A percentile compares a stretch with the other conserved stretches of the same genome.
Evolutionary conservation across 1,140 invertebrate species (phyloP).

Genomic region (Lethocerus indicus): DNA sequence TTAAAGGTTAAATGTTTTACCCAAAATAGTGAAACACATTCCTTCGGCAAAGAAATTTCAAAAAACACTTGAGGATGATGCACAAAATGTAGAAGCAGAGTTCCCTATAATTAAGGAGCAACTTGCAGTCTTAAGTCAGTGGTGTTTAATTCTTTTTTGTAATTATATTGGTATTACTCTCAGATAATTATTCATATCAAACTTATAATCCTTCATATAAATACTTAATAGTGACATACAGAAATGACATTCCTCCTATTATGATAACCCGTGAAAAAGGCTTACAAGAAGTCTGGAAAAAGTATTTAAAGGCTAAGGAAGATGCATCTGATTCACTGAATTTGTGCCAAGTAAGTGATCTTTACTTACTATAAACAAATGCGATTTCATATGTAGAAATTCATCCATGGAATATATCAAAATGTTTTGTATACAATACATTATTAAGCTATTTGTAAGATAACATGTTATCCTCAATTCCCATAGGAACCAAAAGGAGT

Average conservation of each 20-base stretch:
- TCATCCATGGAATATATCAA: not conserved
- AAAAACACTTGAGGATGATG: not conserved
- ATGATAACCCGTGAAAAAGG: constrained; percentile 37
- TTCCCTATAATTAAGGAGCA: not conserved
- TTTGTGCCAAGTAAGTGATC: constrained; percentile 36
- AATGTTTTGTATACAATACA: not conserved
- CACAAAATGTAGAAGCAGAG: not conserved
- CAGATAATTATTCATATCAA: not conserved
- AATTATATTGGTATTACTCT: not conserved
- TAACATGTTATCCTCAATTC: not conserved
- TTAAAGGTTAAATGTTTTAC: not conserved
- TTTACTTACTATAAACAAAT: not conserved
- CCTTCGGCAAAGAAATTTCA: not conserved
- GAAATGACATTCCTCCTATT: constrained; percentile 34
- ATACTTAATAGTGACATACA: constrained; percentile 40
- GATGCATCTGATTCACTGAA: constrained; percentile 45
- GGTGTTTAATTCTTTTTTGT: too few species aligned
- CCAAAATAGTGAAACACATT: not conserved
- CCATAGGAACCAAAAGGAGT: not conserved
- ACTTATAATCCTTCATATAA: not conserved
- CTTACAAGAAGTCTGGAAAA: constrained; percentile 41
- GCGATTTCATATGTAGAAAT: not conserved
- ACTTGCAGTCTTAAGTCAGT: not conserved
- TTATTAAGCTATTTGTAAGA: not conserved
- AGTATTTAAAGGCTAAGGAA: constrained; percentile 42